phyloP scores from a whole-genome alignment of 2,797 vertebrate species.

The Corythornis leucogaster region DNA sequence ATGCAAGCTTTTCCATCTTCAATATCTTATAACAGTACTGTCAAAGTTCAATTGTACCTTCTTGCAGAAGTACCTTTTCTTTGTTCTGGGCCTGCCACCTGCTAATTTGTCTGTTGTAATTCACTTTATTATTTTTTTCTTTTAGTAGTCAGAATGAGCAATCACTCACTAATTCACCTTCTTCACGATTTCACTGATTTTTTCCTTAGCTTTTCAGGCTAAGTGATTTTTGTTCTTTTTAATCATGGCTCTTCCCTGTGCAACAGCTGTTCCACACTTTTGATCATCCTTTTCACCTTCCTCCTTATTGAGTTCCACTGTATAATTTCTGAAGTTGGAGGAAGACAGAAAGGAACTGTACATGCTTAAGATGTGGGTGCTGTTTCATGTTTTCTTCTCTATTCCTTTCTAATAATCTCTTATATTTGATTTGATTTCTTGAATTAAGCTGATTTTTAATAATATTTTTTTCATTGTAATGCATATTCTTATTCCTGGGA shows the following conservation, averaged over 20 bases:
- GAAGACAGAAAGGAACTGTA: neutral
- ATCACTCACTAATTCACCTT: constrained; percentile 19
- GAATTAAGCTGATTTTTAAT: neutral
- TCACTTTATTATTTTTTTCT: neutral
- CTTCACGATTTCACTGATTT: constrained; percentile 8
- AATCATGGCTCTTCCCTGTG: neutral
- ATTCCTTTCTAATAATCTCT: neutral
- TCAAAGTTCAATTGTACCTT: neutral
- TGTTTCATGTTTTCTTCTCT: neutral
- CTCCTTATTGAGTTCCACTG: neutral
- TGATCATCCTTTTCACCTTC: neutral
- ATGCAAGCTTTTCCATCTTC: constrained; percentile 4
- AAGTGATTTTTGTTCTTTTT: neutral
- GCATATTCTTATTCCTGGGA: neutral
- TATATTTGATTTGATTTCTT: neutral
- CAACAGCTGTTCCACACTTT: neutral
- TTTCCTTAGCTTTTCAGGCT: neutral
- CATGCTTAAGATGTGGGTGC: neutral
- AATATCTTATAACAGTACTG: neutral
- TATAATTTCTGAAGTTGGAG: neutral
- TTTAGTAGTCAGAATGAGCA: neutral
- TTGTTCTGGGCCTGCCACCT: constrained; percentile 6
- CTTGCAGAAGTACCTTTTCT: neutral
- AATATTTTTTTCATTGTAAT: neutral
- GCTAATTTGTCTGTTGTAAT: neutral